Base-by-base conservation (phyloP, 2,797 vertebrate species). In the Taeniopygia guttata region DNA sequence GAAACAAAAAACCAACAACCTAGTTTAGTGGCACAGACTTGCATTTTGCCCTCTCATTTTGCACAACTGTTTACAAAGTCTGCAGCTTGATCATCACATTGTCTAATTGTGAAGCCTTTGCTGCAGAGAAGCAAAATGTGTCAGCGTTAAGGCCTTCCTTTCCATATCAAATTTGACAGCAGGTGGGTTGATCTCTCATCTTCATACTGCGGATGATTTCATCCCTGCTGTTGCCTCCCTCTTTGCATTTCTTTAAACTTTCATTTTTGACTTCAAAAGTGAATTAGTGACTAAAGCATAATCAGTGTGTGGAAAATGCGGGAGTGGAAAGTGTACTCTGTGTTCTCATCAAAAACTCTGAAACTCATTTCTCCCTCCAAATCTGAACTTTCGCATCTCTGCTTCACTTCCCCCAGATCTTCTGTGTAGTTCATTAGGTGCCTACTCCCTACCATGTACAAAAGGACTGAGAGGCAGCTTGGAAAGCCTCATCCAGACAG, bases 371-470 rank as follows among this genome's bases (percentile, higher is more conserved):
- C 97, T 98, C 97, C 97, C 97, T 98, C 97, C 97, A 93, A 97
- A 97, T 95, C 97, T 98, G 97, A 98, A 98, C 98, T 98, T 98
- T 97, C 97, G 97, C 97, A 97, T 98, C 98, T 96, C 97, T 97
- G 97, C 97, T 97, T 98, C 95, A 88, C 97, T 97, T 98, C 98
- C 98, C 97, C 98, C 96, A 97, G 95, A 97, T 97, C 96, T 94
- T 96, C 95, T 97, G 94, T 95, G 94, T 96, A 90, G 95, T 96
- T 97, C 96, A 96, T 96, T 96, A 97, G 95, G 96, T 96, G 96
- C 95, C 95, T 96, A 96, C 93, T 94, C 91, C 88, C 77, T 90
- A 91, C 85, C 95, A 84, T 55, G 81, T 68, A 95, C 60, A n/a
- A 93, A 92, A 82, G 96, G 93, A 83, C 84, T 90, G 70, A 80